Percentiles rank a stretch among this genome's conserved stretches.
phyloP scores from a whole-genome alignment of 2,797 vertebrate genomes.

The Poeciliopsis turneri region DNA sequence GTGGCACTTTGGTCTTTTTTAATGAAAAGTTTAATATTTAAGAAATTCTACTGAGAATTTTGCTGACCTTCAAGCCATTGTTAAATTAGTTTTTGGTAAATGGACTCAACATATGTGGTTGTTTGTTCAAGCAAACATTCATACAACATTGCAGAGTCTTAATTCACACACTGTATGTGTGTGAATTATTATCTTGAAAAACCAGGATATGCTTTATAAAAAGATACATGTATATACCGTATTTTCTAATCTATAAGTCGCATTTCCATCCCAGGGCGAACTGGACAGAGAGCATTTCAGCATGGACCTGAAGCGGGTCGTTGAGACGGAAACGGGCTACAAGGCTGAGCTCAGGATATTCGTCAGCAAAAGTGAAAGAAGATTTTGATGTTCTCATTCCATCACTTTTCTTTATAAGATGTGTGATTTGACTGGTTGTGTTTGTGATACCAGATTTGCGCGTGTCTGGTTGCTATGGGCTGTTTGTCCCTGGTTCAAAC shows the following conservation, averaged over 20 bases:
- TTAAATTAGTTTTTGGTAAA: background rate
- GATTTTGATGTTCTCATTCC: background rate
- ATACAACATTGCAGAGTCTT: background rate
- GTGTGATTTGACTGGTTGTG: background rate
- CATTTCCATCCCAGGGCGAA: constrained; percentile 64
- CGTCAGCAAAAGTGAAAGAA: constrained; percentile 79
- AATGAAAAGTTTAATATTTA: background rate
- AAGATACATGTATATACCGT: no score
- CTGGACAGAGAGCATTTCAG: constrained; percentile 76
- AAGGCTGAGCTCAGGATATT: constrained; percentile 77
- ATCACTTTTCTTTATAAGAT: background rate
- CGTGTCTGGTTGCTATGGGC: constrained; percentile 80
- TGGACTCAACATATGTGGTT: background rate
- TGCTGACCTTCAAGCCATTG: background rate
- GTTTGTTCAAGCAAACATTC: background rate
- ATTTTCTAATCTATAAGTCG: no score
- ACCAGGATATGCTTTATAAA: no score
- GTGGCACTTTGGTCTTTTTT: background rate
- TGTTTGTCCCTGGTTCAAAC: constrained; percentile 64
- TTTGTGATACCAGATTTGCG: constrained; percentile 70
- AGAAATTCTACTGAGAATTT: background rate
- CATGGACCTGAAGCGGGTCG: constrained; percentile 63
- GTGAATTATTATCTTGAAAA: no score
- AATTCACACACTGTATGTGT: no score
- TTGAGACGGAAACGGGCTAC: constrained; percentile 70